A percentile compares a stretch with the other conserved stretches of the same genome.
phyloP scores from a whole-genome alignment of 2,888 invertebrate species.

The Entomobrya proxima region DNA sequence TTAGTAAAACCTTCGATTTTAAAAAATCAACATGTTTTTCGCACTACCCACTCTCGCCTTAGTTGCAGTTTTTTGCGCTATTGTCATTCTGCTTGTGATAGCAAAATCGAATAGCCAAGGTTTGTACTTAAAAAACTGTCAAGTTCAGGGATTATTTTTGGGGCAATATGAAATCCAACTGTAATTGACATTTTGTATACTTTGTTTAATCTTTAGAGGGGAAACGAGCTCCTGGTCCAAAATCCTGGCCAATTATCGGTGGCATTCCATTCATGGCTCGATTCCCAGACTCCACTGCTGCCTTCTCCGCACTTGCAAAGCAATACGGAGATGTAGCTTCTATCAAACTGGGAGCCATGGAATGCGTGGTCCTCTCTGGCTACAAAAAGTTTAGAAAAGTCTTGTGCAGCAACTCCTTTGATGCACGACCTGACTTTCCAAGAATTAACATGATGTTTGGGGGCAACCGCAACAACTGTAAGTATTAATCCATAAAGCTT shows the following conservation, averaged over 20 bases:
- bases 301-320: constrained; percentile 69
- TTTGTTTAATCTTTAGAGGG: constrained; percentile 28
- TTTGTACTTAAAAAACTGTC: constrained; percentile 32
- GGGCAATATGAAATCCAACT: neutral
- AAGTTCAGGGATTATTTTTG: constrained; percentile 32
- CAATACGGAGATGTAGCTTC: constrained; percentile 70
- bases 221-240: constrained; percentile 71
- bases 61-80: constrained; percentile 4
- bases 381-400: constrained; percentile 71
- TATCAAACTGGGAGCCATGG: constrained; percentile 69
- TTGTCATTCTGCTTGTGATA: constrained; percentile 16
- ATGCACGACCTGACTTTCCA: constrained; percentile 88
- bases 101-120: constrained; percentile 40
- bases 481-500: constrained; percentile 79
- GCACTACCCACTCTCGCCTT: constrained; percentile 48
- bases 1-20: neutral
- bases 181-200: neutral
- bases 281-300: constrained; percentile 65
- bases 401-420: constrained; percentile 82
- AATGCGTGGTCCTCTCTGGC: constrained; percentile 72
- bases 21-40: constrained; percentile 26
- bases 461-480: constrained; percentile 90
- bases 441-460: constrained; percentile 89
- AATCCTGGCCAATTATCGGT: constrained; percentile 71
- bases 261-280: constrained; percentile 71